Evolutionary conservation across 2,888 invertebrate species (phyloP), one percentile per base, ranked within the genome.

Genomic region (Lasioglossum villosulum): DNA sequence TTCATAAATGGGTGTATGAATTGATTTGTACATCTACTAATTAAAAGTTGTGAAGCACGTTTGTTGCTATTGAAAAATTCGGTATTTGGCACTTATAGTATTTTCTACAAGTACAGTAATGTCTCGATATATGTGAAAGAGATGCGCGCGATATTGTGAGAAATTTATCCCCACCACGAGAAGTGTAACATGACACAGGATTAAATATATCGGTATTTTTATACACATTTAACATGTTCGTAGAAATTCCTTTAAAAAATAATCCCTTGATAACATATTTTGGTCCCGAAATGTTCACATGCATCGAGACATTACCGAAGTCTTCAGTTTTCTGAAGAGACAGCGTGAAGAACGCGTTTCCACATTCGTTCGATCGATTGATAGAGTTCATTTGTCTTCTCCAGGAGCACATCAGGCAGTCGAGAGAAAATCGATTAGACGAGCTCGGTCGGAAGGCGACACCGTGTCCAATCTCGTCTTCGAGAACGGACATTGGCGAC

Each of bases 351-450:
- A 16, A 19, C 16, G 14, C 19, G 27, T 59, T 23, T 1, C 66
- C 16, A 83, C 72, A 30, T 78, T 83, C 75, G 27, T 23, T 19
- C 48, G 34, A 10, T 68, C 84, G 76, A 85, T 85, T 52, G 73
- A 80, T 70, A 52, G 76, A 74, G 84, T 84, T 59, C 59, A 74
- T 80, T 74, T 86, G 30, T 52, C 76, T 68, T 83, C 27, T 88
- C 2, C 95, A 97, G 97, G 97, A 97, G 91, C 97, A 97, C 94
- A 97, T 98, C 92, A 96, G 97, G 10, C 97, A 97, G 92, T 98
- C 98, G 0, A 97, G 97, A 81, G 98, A 98, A 94, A 97, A 97
- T 91, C 96, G 97, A 63, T 95, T 98, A 84, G 97, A 98, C 94
- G 97, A 97, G 93, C 94, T 97, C 89, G 97, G 96, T 45, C 94